Percentiles rank a stretch among this genome's conserved stretches.
These are phyloP conservation scores for Solenodon paradoxus DNA, from an alignment of 2,113 vertebrate genomes.

Conservation along the genomic window DNA sequence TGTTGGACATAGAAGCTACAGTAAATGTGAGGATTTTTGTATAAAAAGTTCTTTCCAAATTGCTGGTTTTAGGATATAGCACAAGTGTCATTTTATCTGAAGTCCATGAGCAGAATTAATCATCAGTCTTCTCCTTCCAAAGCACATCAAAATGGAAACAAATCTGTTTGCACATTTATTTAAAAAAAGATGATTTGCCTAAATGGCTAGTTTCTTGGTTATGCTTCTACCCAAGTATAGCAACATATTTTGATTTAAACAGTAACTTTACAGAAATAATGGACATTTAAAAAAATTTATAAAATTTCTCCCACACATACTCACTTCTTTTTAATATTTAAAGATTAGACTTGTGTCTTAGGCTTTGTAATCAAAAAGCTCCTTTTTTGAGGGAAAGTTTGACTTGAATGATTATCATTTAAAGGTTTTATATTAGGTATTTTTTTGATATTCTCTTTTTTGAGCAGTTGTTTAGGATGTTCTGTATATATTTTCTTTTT, in stretches of 20 bases:
- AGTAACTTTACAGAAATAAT: background rate
- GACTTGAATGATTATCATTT: background rate
- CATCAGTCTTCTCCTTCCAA: background rate
- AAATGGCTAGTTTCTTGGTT: background rate
- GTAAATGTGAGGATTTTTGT: background rate
- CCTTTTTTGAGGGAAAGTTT: background rate
- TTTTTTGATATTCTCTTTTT: background rate
- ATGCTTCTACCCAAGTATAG: background rate
- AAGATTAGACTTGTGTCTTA: background rate
- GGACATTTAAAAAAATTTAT: background rate
- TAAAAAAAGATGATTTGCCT: background rate
- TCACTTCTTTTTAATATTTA: background rate
- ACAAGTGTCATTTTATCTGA: conserved; percentile 1
- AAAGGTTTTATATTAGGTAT: background rate
- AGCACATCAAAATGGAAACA: background rate
- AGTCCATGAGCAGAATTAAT: background rate
- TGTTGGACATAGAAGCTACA: background rate
- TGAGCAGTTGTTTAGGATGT: background rate
- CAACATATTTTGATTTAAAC: background rate
- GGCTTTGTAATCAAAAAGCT: background rate
- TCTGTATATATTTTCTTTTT: background rate
- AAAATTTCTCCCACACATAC: background rate
- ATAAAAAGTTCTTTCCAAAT: conserved; percentile 2
- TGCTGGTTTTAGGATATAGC: background rate
- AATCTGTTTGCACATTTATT: background rate